Base-by-base conservation (phyloP, 2,888 invertebrate species). In the Temnothorax unifasciatus region DNA sequence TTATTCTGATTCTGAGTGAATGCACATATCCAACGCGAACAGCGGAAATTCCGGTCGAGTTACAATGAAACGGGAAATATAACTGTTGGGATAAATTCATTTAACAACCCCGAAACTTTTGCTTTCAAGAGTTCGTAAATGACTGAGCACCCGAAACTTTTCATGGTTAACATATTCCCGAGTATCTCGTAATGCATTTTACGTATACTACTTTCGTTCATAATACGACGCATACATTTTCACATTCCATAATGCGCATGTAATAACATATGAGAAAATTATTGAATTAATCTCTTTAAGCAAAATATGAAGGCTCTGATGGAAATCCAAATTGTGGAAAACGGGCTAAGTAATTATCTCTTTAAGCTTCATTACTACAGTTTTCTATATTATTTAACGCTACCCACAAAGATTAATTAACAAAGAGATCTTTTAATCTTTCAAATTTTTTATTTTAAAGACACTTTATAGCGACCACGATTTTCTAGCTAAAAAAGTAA, bases 111-210 rank as follows among this genome's bases (percentile, higher is more conserved):
- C 18, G 18, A 47, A 79, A 79, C 44, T 79, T 79, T 79, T 79
- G 47, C 68, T 77, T 68, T 77, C 68, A 79, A 71, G 34, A 71
- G 59, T 57, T 69, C 71, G 34, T 71, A 71, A 79, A 69, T 71
- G 71, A 59, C 21, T 38, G 69, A 79, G 59, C 21, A 69, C 34
- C 59, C 59, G 71, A 47, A 71, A 79, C 69, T 69, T 79, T 79
- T 71, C 69, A 79, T 64, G 34, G 47, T 79, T 79, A 69, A 79
- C 47, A 69, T 79, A 79, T 59, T 34, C 18, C 71, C 21, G 57
- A 21, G 47, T 71, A 79, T 69, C 44, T 68, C 68, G 15, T 69
- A 79, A 69, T 79, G 18, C 57, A 69, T 69, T 79, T 77, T 59
- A 71, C 47, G 34, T 34, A 69, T 68, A 25, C 8, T 44, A 41